Evolutionary conservation across 2,888 invertebrate species (phyloP), one percentile per base, ranked within the genome.

Genomic region (Lepidonotus clava): DNA sequence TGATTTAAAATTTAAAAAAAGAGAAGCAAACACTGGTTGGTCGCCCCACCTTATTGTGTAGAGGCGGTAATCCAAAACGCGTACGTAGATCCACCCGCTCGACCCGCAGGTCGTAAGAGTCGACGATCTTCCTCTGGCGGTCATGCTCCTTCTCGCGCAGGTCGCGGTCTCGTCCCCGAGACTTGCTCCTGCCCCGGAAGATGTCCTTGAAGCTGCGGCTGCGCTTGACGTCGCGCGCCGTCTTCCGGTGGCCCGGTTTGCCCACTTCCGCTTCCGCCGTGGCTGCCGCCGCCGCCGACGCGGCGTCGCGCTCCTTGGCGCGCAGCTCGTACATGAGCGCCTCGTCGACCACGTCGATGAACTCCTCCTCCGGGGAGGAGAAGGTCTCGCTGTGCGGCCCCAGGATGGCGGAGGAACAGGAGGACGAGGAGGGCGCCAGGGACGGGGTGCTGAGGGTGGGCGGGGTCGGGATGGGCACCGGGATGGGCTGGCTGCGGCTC

Each of bases 201-300:
- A 71, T 71, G 71, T 71, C 71, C 71, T 71, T 71, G 71, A 71
- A 71, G 71, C 71, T 71, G 36, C 71, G 71, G 71, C 71, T 71
- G 71, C 71, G 71, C 71, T 71, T 71, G 36, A 71, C 71, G 38
- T 71, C 71, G 71, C 71, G 71, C 71, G 71, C 71, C 38, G 71
- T 71, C 71, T 71, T 71, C 71, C 71, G 71, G 71, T 34, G 71
- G 18, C 46, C 8, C 8, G 8, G 8, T 11, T 18, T 46, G 18
- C 71, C 71, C 36, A 14, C 38, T 11, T 38, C 14, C 36, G 71
- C 21, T 21, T 21, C 71, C 38, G 38, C 36, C 71, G 38, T 38
- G 4, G 71, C 34, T 38, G 71, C 34, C 34, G 66, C 66, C 8
- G 66, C 66, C 1, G 71, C 71, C 18, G 11, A 5, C 14, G 38